A percentile compares a stretch with the other conserved stretches of the same genome.
phyloP scores from a whole-genome alignment of 2,888 invertebrate species.

The Lasioglossum morio region DNA sequence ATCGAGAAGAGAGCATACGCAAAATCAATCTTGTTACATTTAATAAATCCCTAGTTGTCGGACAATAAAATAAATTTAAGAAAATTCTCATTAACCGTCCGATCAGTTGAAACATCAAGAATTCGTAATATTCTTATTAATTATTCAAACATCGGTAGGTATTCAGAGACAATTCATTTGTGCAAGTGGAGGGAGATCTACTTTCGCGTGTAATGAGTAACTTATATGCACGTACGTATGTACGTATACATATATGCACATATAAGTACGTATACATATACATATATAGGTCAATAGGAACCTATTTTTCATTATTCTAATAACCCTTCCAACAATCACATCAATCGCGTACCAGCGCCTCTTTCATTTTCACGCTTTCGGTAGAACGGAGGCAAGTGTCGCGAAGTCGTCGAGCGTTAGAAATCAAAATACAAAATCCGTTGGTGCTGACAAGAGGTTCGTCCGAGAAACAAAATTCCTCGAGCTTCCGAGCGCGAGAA shows the following conservation, averaged over 20 bases:
- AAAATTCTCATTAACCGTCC: neutral
- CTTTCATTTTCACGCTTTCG: neutral
- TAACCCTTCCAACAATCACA: neutral
- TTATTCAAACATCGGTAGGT: neutral
- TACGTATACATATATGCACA: too few relatives aligned
- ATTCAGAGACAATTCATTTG: neutral
- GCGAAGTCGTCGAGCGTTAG: neutral
- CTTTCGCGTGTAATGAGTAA: slow-evolving; percentile 37
- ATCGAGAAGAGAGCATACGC: neutral
- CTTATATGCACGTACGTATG: neutral
- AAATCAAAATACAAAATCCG: slow-evolving; percentile 9
- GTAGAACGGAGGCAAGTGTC: neutral
- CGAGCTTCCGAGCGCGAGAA: neutral
- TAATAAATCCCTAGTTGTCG: neutral
- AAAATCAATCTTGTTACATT: neutral
- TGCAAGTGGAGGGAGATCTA: slow-evolving; percentile 11
- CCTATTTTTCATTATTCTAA: slow-evolving; percentile 29
- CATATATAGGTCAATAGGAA: slow-evolving; percentile 45
- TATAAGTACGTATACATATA: neutral
- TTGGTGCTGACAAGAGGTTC: slow-evolving; percentile 2
- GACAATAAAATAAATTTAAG: neutral
- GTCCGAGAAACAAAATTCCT: neutral
- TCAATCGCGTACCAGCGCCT: neutral
- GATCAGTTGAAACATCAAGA: neutral
- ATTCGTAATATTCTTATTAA: neutral